phyloP scores from a whole-genome alignment of 2,113 vertebrate species.

The Megaceryle maxima region DNA sequence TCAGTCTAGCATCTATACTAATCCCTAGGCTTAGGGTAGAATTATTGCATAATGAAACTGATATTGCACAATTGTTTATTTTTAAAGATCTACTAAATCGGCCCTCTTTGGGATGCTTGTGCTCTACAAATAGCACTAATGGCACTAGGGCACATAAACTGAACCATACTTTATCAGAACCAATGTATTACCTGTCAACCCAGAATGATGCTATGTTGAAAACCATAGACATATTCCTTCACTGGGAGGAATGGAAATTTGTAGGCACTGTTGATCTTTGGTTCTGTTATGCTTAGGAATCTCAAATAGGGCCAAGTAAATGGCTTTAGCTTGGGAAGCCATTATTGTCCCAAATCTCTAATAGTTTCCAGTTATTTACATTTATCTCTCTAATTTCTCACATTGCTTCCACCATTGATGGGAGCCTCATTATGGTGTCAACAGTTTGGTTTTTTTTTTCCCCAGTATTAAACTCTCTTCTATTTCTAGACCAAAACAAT shows the following conservation, averaged over 20 bases:
- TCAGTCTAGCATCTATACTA: neutral
- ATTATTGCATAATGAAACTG: neutral
- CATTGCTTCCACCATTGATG: neutral
- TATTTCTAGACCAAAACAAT: neutral
- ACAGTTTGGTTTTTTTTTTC: neutral
- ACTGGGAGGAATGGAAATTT: neutral
- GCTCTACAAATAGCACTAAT: neutral
- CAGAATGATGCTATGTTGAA: neutral
- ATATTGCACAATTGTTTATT: neutral
- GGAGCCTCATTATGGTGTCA: neutral
- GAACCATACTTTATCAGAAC: neutral
- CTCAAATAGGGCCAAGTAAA: neutral
- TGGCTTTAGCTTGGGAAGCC: neutral
- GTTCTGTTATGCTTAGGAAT: neutral
- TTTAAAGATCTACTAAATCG: slow-evolving; percentile 6
- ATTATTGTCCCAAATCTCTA: neutral
- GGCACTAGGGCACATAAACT: neutral
- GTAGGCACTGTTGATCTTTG: neutral
- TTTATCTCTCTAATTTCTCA: neutral
- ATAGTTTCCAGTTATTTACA: neutral
- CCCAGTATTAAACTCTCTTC: neutral
- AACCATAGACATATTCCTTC: neutral
- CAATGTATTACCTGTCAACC: neutral
- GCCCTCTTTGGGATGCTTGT: neutral
- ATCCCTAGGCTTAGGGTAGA: neutral